Conservation (phyloP, 2,113 vertebrate species). For the Macquaria ambigua region DNA sequence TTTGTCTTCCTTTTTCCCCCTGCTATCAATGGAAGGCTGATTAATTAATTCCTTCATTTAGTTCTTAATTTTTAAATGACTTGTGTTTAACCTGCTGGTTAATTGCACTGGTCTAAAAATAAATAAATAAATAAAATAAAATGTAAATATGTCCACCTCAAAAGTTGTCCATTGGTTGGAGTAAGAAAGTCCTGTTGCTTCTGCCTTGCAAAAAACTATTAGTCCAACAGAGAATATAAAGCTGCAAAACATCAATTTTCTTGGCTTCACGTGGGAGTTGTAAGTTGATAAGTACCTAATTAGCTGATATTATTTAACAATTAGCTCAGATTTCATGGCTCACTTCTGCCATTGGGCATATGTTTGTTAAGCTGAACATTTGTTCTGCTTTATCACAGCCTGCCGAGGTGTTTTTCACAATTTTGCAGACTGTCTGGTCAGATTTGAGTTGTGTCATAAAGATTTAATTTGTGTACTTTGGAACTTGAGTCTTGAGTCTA, state of each 20-base stretch:
- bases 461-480: too few relatives aligned
- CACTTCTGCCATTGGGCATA: constrained; percentile 15
- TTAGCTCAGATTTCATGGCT: constrained; percentile 30
- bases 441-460: not conserved
- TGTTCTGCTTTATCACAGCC: not conserved
- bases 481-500: not conserved
- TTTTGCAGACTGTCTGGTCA: not conserved
- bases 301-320: constrained; percentile 27
- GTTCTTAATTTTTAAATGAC: not conserved
- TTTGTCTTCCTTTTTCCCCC: constrained; percentile 2
- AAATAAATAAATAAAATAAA: not conserved
- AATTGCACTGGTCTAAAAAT: not conserved
- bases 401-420: not conserved
- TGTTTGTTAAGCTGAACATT: not conserved
- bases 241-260: constrained; percentile 1
- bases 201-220: not conserved
- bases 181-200: not conserved
- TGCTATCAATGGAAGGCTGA: not conserved
- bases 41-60: not conserved
- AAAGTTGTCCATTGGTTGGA: not conserved
- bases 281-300: constrained; percentile 15
- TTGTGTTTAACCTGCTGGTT: not conserved
- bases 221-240: not conserved
- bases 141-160: not conserved
- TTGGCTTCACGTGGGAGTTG: constrained; percentile 9